Evolutionary conservation across 1,140 invertebrate species (phyloP), one percentile per base, ranked within the genome.

Genomic region (Vollenhovia emeryi): DNA sequence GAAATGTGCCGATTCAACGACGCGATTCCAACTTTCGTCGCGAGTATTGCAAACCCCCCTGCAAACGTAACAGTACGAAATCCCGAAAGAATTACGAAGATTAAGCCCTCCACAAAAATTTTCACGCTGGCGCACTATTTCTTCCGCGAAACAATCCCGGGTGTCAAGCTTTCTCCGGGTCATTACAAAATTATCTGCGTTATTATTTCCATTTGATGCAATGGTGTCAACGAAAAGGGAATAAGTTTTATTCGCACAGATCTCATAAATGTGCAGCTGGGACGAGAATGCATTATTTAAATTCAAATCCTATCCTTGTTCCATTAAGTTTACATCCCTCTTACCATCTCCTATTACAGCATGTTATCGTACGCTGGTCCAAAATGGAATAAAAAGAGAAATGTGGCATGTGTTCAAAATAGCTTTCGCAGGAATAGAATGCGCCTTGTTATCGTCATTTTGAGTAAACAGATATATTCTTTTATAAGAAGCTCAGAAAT

Each of bases 1-100:
- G 45, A 62, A 87, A 62, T 24, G 84, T 30, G 36, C 85, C 52
- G 52, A 87, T 73, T 24, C 45, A 62, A 88, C 64, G 45, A 79
- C 52, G 30, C 27, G 76, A 86, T 86, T 68, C 71, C 52, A 78
- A 78, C 43, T 87, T 88, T 87, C 78, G 33, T 78, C 64, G 48
- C 55, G 36, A 48, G 66, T 84, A 64, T 82, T 15, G 48, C n/a
- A n/a, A n/a, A 83, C 33, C 48, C 7, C 52, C 84, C 83, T 40
- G 55, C 33, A 79, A 88, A 73, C 24, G 24, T 48, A 40, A 18
- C 30, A 48, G 64, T 66, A 52, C 57, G 86, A 79, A 78, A 89
- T 86, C 82, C 64, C 48, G 18, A 50, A 64, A 71, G 30, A 83
- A 84, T 62, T 83, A 48, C 24, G 27, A 15, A 30, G 64, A 79